Evolutionary conservation across 2,113 vertebrate genomes (phyloP), one percentile per base, ranked within the genome.

Genomic region (Myotis davidii): DNA sequence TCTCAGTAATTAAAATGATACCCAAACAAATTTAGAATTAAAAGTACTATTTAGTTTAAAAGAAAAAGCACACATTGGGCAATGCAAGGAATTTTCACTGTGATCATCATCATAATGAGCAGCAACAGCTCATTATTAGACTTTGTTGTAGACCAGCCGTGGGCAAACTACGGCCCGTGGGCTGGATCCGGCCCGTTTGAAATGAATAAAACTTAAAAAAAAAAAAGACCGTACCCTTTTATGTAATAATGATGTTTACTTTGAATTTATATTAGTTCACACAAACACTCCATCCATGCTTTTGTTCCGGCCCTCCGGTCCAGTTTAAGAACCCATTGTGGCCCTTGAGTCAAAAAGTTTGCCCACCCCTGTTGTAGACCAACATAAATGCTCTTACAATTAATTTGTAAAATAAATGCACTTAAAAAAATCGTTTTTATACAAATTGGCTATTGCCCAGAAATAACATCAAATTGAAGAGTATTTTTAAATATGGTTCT

Each of bases 331-430:
- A n/a, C n/a, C n/a, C n/a, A n/a, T n/a, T n/a, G n/a, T n/a, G n/a
- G n/a, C n/a, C n/a, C n/a, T n/a, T n/a, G n/a, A n/a, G n/a, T n/a
- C n/a, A n/a, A n/a, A n/a, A n/a, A n/a, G n/a, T n/a, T n/a, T n/a
- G n/a, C n/a, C n/a, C n/a, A n/a, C n/a, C n/a, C n/a, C n/a, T 94
- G 29, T 89, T 61, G 86, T 94, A 86, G 39, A 93, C 6, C 13
- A 56, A 29, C 5, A 9, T 17, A 39, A 17, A 29, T 94, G 29
- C 1, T 52, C 2, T 81, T 90, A 77, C 29, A 81, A 88, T 77
- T 90, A 87, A 84, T 91, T 45, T 90, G 12, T 83, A 70, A 95
- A 95, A 81, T 77, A 82, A 37, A 50, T 87, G 8, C 42, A 13
- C 29, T 61, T 59, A 42, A 17, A 56, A 83, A 94, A 74, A 85